Percentiles rank a stretch among this genome's conserved stretches.
Evolutionary conservation across 2,888 invertebrate genomes (phyloP).

Genomic region (Acronicta leporina): DNA sequence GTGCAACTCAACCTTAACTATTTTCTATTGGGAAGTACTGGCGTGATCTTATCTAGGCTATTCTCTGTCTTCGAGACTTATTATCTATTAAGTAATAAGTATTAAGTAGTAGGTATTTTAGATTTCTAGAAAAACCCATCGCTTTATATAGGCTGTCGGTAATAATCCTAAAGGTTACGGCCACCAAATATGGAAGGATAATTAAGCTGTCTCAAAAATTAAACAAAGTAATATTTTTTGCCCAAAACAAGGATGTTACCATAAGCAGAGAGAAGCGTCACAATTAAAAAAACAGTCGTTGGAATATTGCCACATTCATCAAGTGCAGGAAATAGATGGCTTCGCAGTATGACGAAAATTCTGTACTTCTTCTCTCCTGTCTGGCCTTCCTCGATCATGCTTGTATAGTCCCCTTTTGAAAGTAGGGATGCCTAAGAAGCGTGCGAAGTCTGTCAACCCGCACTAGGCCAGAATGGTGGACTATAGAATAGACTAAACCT

Average conservation of each 20-base stretch:
- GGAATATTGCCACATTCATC: neutral
- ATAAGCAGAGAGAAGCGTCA: slow-evolving; percentile 1
- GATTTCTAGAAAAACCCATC: neutral
- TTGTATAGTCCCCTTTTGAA: neutral
- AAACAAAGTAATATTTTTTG: neutral
- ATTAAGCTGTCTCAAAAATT: slow-evolving; percentile 2
- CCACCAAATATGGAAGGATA: slow-evolving; percentile 13
- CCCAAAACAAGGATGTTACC: slow-evolving; percentile 3
- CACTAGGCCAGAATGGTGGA: too few species aligned
- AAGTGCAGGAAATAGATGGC: neutral
- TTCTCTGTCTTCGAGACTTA: too few species aligned
- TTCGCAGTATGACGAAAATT: too few species aligned
- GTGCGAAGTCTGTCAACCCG: too few species aligned
- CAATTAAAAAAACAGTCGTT: neutral
- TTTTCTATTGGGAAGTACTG: too few species aligned
- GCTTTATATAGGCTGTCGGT: neutral
- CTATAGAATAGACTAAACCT: too few species aligned
- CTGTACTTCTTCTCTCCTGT: too few species aligned
- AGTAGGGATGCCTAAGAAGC: neutral
- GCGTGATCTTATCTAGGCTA: too few species aligned
- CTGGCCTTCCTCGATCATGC: neutral
- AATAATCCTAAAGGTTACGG: slow-evolving; percentile 7
- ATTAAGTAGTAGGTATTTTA: too few species aligned
- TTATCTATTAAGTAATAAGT: too few species aligned
- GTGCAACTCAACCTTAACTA: too few species aligned